Base-by-base conservation (phyloP, 2,888 invertebrate species). In the Cyrtodaria siliqua region DNA sequence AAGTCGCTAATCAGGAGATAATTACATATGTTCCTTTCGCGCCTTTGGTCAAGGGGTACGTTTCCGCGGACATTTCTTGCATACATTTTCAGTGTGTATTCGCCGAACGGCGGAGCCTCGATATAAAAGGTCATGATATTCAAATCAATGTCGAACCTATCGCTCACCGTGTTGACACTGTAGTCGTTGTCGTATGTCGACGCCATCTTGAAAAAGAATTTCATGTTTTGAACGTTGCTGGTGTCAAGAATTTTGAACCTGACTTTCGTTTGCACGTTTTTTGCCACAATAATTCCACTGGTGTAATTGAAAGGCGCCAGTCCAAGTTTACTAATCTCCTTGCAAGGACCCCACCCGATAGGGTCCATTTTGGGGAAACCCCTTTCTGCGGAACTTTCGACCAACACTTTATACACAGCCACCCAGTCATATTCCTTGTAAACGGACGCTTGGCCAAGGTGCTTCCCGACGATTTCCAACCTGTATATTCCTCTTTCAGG, bases 261-360 rank as follows among this genome's bases (percentile, higher is more conserved):
- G 6, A 86, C 49, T 49, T 82, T 81, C 9, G 81, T 79, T 38
- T 73, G 68, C 9, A 74, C 64, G 52, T 67, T 81, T 55, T 81
- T 81, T 1, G 81, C 81, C 16, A 81, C 77, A 24, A 81, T 77
- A 4, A 81, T 42, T 8, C 81, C 81, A 53, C 77, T 81, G 1
- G 81, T 74, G 26, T 81, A 81, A 40, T 81, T 81, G 49, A 81
- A 81, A 2, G 81, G 74, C 2, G 74, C 77, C 8, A 87, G 55
- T 14, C 86, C 84, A 23, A 86, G 60, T 23, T 82, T 74, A 6
- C 61, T 50, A 0, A 81, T 69, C 33, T 82, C 78, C 16, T 69
- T 67, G 2, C 87, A 88, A 1, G 90, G 89, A 0, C 91, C 91
- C 91, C 91, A 91, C 1, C 91, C 91, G 16, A 87, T 86, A 0